Evolutionary conservation across 1,140 invertebrate genomes (phyloP).

Genomic region (Drosophila bocqueti): DNA sequence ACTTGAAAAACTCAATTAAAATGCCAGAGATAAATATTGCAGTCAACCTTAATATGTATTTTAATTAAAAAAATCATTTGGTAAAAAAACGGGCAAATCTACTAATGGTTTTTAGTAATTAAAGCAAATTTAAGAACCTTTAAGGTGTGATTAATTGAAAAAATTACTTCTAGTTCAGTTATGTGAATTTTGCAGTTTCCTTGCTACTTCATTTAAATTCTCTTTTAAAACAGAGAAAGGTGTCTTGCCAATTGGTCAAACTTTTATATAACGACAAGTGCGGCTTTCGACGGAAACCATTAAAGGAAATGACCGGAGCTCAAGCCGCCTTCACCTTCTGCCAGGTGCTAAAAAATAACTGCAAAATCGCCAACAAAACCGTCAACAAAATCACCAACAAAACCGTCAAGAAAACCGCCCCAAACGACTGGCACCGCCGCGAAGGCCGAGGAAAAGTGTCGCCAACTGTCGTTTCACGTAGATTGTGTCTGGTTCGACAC

Average conservation of each 20-base stretch:
- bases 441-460: conserved; percentile 53
- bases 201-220: not conserved
- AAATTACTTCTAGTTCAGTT: not conserved
- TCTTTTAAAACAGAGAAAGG: conserved; percentile 23
- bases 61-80: not conserved
- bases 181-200: too few species aligned
- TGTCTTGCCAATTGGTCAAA: conserved; percentile 5
- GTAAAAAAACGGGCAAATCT: not conserved
- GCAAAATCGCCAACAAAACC: conserved; percentile 9
- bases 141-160: not conserved
- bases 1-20: conserved; percentile 1
- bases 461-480: conserved; percentile 12
- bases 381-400: conserved; percentile 17
- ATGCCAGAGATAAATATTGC: not conserved
- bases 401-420: conserved; percentile 6
- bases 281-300: conserved; percentile 36
- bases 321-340: conserved; percentile 40
- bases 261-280: not conserved
- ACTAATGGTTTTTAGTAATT: not conserved
- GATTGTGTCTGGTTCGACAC: conserved; percentile 40
- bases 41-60: not conserved
- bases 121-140: not conserved
- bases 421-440: conserved; percentile 15
- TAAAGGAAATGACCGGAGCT: conserved; percentile 24
- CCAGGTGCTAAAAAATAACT: conserved; percentile 23